phyloP scores from a whole-genome alignment of 2,888 invertebrate genomes.

The Xanthia togata region DNA sequence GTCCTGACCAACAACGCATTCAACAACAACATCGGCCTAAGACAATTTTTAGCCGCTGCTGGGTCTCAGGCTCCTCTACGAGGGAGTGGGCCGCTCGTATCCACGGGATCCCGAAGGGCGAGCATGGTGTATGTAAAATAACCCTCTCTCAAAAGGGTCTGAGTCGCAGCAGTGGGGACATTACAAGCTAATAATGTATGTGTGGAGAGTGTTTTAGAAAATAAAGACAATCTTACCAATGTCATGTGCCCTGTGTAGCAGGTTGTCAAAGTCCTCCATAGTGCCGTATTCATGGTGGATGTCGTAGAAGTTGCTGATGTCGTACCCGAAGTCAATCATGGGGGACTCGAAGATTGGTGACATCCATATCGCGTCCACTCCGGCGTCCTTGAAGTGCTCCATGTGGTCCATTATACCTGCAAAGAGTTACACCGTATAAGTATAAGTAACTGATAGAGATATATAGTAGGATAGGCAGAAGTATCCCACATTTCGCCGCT shows the following conservation, averaged over 20 bases:
- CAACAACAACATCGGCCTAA: not conserved
- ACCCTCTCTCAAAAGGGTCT: not conserved
- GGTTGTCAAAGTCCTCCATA: constrained; percentile 92
- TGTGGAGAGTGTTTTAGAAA: not conserved
- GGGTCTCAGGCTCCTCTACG: not conserved
- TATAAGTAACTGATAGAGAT: no score
- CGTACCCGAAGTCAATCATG: constrained; percentile 96
- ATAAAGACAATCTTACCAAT: constrained; percentile 79
- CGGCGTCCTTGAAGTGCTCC: constrained; percentile 92
- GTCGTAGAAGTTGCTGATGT: constrained; percentile 94
- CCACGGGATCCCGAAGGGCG: not conserved
- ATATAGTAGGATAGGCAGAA: no score
- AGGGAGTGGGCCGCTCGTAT: not conserved
- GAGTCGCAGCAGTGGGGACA: no score
- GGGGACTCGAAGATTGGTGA: constrained; percentile 96
- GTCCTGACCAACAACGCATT: not conserved
- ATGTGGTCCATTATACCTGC: constrained; percentile 90
- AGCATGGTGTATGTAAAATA: not conserved
- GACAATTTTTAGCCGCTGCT: not conserved
- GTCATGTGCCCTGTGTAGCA: constrained; percentile 90
- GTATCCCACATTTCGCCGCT: not conserved
- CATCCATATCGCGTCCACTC: constrained; percentile 95
- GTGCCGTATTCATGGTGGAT: constrained; percentile 94
- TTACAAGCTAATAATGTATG: not conserved
- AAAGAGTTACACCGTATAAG: constrained; percentile 13